Conservation (phyloP, 2,797 vertebrate genomes). For the Kryptolebias ocellatus region DNA sequence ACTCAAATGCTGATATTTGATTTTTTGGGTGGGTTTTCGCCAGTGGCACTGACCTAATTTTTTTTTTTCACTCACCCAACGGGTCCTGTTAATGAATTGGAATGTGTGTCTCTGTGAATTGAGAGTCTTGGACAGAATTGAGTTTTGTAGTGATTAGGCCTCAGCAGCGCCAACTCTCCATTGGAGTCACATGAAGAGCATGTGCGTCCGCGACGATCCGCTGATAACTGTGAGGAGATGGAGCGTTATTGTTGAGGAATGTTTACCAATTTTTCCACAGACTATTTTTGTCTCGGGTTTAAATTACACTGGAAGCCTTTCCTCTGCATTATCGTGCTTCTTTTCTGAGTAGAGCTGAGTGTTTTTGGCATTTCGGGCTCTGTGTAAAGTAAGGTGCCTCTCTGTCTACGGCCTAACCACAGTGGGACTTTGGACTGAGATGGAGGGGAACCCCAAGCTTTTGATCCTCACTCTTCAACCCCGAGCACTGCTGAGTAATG, state of each 20-base stretch:
- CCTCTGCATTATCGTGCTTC: conserved; percentile 28
- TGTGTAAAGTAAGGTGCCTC: conserved; percentile 79
- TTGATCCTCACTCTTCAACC: conserved; percentile 70
- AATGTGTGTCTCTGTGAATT: conserved; percentile 70
- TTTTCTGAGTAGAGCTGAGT: conserved; percentile 42
- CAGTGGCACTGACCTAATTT: conserved; percentile 55
- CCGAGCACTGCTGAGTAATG: conserved; percentile 69
- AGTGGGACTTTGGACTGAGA: conserved; percentile 68
- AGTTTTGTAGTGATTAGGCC: conserved; percentile 44
- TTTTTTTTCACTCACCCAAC: conserved; percentile 52
- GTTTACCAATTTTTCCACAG: conserved; percentile 54
- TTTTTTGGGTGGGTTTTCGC: conserved; percentile 13
- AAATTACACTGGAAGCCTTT: conserved; percentile 44
- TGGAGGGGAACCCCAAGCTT: conserved; percentile 78
- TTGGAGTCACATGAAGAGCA: conserved; percentile 84
- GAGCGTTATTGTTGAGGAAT: conserved; percentile 56
- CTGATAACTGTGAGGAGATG: conserved; percentile 68
- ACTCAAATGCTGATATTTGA: conserved; percentile 46
- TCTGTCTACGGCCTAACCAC: conserved; percentile 78
- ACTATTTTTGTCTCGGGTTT: conserved; percentile 47
- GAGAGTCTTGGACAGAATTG: conserved; percentile 36
- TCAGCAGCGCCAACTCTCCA: conserved; percentile 58
- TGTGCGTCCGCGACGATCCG: conserved; percentile 75
- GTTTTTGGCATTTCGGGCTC: conserved; percentile 70
- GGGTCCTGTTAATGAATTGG: conserved; percentile 57